phyloP scores from a whole-genome alignment of 2,888 invertebrate species.

The Andrena minutula region DNA sequence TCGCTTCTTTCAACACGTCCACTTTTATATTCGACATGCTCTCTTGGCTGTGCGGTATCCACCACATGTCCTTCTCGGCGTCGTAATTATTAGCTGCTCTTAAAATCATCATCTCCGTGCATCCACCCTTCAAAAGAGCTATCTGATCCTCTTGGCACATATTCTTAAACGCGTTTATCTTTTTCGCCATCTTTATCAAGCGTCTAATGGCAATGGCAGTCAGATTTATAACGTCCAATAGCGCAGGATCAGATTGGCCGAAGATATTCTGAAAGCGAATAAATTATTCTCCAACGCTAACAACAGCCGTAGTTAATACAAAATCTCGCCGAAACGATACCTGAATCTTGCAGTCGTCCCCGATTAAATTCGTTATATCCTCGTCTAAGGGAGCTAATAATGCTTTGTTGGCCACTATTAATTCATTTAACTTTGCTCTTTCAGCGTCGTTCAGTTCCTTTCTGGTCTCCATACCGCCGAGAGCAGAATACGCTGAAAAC shows the following conservation, averaged over 20 bases:
- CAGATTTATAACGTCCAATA: conserved; percentile 94
- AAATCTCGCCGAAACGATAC: conserved; percentile 83
- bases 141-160: conserved; percentile 98
- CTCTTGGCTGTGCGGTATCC: conserved; percentile 93
- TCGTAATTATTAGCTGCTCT: conserved; percentile 97
- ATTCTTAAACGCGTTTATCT: conserved; percentile 95
- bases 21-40: conserved; percentile 93
- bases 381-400: conserved; percentile 94
- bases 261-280: conserved; percentile 76
- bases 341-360: conserved; percentile 88
- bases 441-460: conserved; percentile 93
- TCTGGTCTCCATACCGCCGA: conserved; percentile 88
- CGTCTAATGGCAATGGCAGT: conserved; percentile 96
- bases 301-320: not conserved
- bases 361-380: conserved; percentile 90
- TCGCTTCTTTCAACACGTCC: conserved; percentile 95
- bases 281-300: not conserved
- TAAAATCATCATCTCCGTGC: conserved; percentile 98
- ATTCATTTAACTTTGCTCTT: conserved; percentile 92
- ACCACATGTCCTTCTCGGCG: conserved; percentile 95
- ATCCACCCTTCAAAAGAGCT: conserved; percentile 95
- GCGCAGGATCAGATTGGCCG: conserved; percentile 87
- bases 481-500: conserved; percentile 90
- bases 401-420: conserved; percentile 94
- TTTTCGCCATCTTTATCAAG: conserved; percentile 93